Base-by-base conservation (phyloP, 1,140 invertebrate species). In the Wiebesia pumilae region DNA sequence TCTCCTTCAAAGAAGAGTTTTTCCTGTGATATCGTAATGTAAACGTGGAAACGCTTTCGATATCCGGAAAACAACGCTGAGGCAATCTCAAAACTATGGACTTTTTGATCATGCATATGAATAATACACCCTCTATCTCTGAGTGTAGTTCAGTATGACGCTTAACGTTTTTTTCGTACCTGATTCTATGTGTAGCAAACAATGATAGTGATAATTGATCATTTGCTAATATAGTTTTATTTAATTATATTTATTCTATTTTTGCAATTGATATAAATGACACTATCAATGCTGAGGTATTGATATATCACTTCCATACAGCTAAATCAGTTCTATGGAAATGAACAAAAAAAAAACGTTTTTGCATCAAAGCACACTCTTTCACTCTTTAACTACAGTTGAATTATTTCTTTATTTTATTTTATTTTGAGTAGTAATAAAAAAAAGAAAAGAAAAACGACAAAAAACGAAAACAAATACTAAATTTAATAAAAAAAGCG, bases 21-120 rank as follows among this genome's bases (percentile, higher is more conserved):
- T 83, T 86, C 80, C 84, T 88, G 86, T 35, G 87, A 88, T 87
- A 87, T 87, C 79, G 43, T 67, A 77, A 47, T 81, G 81, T 85
- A 81, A 92, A 90, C 91, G 91, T 92, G 91, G 91, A 92, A 90
- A 92, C 90, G 90, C 90, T 93, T 92, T 88, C 89, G 91, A 92
- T 89, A 92, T 87, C 88, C 90, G 90, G 92, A 94, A 92, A 93
- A 93, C 91, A 92, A 94, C 93, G 93, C 93, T 94, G 91, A 93
- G 93, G 93, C 93, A 94, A 94, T 93, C 89, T 91, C 88, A 92
- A 93, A 94, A 94, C 93, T 94, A 94, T 93, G 92, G 93, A 94
- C 93, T 94, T 94, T 94, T 94, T 94, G 93, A 94, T 94, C 93
- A 94, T 94, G 93, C 93, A 88, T 90, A 90, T 88, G 79, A 89